Percentiles rank a stretch among this genome's conserved stretches.
Evolutionary conservation across 2,797 vertebrate genomes (phyloP).

Genomic region (Poecilia gillii): DNA sequence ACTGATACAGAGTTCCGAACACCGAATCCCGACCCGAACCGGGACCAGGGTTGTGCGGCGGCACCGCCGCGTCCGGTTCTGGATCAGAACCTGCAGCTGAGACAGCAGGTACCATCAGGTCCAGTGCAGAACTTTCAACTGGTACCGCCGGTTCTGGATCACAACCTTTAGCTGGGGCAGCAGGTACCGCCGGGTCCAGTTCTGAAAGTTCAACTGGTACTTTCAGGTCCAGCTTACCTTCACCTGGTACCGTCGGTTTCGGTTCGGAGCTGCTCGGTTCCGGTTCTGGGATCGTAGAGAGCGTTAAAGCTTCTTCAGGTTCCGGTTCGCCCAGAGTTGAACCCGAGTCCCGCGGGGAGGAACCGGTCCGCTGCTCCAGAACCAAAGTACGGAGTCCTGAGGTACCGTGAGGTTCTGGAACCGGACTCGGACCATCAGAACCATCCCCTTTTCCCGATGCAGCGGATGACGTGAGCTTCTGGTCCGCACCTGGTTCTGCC

Average conservation of each 20-base stretch:
- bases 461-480: not conserved
- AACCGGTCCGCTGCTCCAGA: not conserved
- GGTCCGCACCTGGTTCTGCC: not conserved
- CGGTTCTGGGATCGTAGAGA: not conserved
- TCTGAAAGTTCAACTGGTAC: no score
- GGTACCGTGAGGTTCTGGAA: not conserved
- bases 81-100: no score
- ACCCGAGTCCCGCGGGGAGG: not conserved
- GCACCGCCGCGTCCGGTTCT: not conserved
- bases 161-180: no score
- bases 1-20: conserved; percentile 50
- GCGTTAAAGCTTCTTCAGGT: not conserved
- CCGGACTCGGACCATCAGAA: not conserved
- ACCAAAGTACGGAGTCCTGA: no score
- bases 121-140: no score
- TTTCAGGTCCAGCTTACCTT: no score
- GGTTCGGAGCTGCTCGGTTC: no score
- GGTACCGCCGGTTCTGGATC: no score
- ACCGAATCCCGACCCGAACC: not conserved
- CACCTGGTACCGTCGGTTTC: no score
- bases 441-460: not conserved
- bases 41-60: not conserved
- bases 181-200: no score
- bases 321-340: not conserved
- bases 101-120: no score